phyloP scores from a whole-genome alignment of 2,113 vertebrate species.

The Solea senegalensis region DNA sequence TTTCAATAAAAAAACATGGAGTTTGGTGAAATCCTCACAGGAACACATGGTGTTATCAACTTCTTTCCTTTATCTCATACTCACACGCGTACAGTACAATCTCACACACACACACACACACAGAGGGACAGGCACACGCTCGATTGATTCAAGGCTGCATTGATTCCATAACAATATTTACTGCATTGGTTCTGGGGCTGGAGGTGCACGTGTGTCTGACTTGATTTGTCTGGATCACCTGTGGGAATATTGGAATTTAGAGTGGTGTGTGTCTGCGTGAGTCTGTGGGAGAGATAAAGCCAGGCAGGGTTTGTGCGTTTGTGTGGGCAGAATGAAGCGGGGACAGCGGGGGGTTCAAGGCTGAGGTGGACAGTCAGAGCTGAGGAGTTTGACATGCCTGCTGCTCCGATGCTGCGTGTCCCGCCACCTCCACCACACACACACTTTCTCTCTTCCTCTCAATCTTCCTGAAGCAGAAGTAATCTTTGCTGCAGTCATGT shows the following conservation, averaged over 20 bases:
- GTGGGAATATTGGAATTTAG: slow-evolving; percentile 61
- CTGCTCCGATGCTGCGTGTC: slow-evolving; percentile 29
- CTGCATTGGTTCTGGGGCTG: slow-evolving; percentile 48
- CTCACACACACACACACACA: slow-evolving; percentile 36
- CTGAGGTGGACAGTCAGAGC: slow-evolving; percentile 22
- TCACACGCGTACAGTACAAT: neutral
- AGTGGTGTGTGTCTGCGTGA: slow-evolving; percentile 32
- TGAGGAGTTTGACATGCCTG: slow-evolving; percentile 23
- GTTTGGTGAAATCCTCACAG: slow-evolving; percentile 64
- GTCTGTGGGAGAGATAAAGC: slow-evolving; percentile 21
- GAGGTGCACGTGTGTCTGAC: slow-evolving; percentile 30
- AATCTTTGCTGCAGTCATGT: slow-evolving; percentile 7
- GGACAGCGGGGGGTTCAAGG: slow-evolving; percentile 1
- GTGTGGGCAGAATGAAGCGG: slow-evolving; percentile 15
- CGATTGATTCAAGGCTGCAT: slow-evolving; percentile 51
- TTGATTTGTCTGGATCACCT: slow-evolving; percentile 54
- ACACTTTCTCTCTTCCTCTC: too few species aligned
- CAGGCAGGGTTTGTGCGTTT: neutral
- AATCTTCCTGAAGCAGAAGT: neutral
- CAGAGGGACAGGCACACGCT: slow-evolving; percentile 19
- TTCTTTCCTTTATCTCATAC: slow-evolving; percentile 47
- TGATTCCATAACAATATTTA: slow-evolving; percentile 71
- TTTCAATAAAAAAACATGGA: slow-evolving; percentile 64
- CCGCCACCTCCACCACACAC: neutral
- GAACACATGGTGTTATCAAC: slow-evolving; percentile 57